These are phyloP conservation scores for Mythimna lalbum DNA, from an alignment of 2,888 invertebrate species.

Conservation along the genomic window DNA sequence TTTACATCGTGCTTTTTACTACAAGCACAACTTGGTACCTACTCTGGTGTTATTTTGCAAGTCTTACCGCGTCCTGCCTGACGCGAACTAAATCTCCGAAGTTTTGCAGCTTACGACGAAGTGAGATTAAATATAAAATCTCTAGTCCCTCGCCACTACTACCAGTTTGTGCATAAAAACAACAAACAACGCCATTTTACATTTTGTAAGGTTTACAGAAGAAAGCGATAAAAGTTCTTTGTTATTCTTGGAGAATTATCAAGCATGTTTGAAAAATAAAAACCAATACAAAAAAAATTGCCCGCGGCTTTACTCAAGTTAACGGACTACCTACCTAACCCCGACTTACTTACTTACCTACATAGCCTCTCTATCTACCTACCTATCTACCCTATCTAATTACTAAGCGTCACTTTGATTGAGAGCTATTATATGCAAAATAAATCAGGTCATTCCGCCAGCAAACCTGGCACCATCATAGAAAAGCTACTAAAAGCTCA, in stretches of 20 bases:
- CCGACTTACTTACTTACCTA: too few species aligned
- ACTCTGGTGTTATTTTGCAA: constrained; percentile 5
- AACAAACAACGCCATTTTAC: constrained; percentile 26
- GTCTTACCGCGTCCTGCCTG: constrained; percentile 6
- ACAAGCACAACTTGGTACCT: neutral
- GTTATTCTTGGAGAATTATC: neutral
- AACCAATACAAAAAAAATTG: too few species aligned
- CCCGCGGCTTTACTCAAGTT: too few species aligned
- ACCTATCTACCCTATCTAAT: too few species aligned
- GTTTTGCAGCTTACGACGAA: constrained; percentile 16
- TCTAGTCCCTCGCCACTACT: constrained; percentile 24
- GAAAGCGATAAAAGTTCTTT: neutral
- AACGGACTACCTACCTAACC: too few species aligned
- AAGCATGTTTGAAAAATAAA: neutral
- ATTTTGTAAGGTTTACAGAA: constrained; percentile 15
- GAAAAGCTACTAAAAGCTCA: neutral
- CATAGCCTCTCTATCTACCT: too few species aligned
- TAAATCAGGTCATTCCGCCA: too few species aligned
- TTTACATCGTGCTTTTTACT: neutral
- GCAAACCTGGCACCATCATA: too few species aligned
- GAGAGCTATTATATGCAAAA: too few species aligned
- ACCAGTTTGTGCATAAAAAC: constrained; percentile 37
- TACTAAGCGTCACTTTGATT: too few species aligned
- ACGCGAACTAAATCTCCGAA: constrained; percentile 21
- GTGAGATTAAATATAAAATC: constrained; percentile 38